These are phyloP conservation scores for Oxystoma pomonae DNA, from an alignment of 2,888 invertebrate species.

Conservation along the genomic window DNA sequence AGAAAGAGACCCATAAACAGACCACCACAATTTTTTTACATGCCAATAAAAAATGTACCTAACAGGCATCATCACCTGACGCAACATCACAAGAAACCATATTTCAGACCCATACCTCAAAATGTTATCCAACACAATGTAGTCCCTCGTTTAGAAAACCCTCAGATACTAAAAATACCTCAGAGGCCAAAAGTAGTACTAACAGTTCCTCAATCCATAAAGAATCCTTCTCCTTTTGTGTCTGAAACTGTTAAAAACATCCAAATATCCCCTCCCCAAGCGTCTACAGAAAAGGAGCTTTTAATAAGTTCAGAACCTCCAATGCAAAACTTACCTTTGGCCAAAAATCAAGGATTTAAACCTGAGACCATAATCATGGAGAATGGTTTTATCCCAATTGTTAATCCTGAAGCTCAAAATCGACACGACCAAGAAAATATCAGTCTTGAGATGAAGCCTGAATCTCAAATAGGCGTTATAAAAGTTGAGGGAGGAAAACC, in stretches of 20 bases:
- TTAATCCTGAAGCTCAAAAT: constrained; percentile 54
- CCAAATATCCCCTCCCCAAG: constrained; percentile 41
- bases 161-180: constrained; percentile 1
- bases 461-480: constrained; percentile 50
- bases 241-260: constrained; percentile 31
- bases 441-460: constrained; percentile 45
- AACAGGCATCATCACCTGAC: neutral
- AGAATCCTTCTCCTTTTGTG: constrained; percentile 4
- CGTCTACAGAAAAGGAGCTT: constrained; percentile 39
- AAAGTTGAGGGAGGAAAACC: constrained; percentile 44
- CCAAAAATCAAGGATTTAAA: constrained; percentile 73
- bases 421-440: constrained; percentile 45
- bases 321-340: constrained; percentile 44
- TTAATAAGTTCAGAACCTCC: constrained; percentile 20
- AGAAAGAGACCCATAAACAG: neutral
- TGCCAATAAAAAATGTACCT: neutral
- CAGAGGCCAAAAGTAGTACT: constrained; percentile 1
- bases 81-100: constrained; percentile 1
- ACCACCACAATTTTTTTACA: constrained; percentile 3
- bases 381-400: constrained; percentile 79
- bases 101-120: constrained; percentile 3
- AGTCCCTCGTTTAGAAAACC: neutral
- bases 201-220: neutral
- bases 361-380: constrained; percentile 78
- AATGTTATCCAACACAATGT: neutral